Evolutionary conservation across 1,140 invertebrate species (phyloP).

Genomic region (Subanguina moxae): DNA sequence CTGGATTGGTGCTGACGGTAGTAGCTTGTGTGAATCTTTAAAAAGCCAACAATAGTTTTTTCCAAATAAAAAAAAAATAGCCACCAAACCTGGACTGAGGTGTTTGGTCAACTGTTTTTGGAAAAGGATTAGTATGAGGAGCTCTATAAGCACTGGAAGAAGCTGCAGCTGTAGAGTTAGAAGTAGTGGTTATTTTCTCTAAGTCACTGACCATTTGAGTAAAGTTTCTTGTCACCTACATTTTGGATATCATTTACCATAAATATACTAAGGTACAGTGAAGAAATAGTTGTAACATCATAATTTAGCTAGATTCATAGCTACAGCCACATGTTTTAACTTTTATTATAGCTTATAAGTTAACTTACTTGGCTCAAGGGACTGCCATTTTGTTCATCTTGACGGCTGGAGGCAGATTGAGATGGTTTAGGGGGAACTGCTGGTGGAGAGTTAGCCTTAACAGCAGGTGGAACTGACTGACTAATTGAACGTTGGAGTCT

Average conservation of each 20-base stretch:
- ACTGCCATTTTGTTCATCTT: constrained; percentile 4
- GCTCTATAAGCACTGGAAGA: too few relatives aligned
- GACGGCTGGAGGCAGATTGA: not conserved
- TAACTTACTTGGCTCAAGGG: constrained; percentile 3
- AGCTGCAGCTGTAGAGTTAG: not conserved
- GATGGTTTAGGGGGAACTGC: constrained; percentile 24
- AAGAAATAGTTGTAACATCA: too few relatives aligned
- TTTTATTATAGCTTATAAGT: too few relatives aligned
- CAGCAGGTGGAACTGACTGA: not conserved
- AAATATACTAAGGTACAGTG: too few relatives aligned
- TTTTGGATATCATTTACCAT: too few relatives aligned
- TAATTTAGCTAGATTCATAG: too few relatives aligned
- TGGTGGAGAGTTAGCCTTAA: constrained; percentile 7
- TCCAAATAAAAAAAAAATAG: too few relatives aligned
- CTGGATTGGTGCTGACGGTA: not conserved
- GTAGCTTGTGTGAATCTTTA: not conserved
- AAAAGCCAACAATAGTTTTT: too few relatives aligned
- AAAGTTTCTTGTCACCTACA: constrained; percentile 28
- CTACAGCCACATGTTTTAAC: too few relatives aligned
- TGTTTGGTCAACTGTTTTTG: too few relatives aligned
- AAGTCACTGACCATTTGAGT: constrained; percentile 24
- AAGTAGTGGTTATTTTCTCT: constrained; percentile 14
- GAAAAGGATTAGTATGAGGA: too few relatives aligned
- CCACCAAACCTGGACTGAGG: too few relatives aligned
- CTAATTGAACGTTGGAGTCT: constrained; percentile 26